These are phyloP conservation scores for Enteromius treurensis DNA, from an alignment of 2,797 vertebrate genomes.

Conservation along the genomic window DNA sequence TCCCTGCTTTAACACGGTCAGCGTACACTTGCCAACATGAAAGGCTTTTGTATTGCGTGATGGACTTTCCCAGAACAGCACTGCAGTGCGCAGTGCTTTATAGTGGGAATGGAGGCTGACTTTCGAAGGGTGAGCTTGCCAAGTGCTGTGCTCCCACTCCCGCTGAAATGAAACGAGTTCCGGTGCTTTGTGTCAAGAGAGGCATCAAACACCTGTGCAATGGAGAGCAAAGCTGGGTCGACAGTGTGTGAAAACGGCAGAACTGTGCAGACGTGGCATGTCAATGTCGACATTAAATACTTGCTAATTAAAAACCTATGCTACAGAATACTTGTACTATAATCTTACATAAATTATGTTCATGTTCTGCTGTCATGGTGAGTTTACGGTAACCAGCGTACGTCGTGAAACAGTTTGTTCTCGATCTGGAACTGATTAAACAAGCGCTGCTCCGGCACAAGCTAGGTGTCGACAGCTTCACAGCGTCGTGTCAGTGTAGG, in stretches of 20 bases:
- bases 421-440: constrained; percentile 45
- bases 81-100: constrained; percentile 29
- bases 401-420: not conserved
- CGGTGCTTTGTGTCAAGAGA: constrained; percentile 35
- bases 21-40: constrained; percentile 31
- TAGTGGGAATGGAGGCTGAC: constrained; percentile 29
- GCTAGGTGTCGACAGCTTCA: constrained; percentile 68
- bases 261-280: constrained; percentile 11
- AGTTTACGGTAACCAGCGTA: not conserved
- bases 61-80: constrained; percentile 50
- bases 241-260: not conserved
- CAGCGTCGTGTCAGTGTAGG: constrained; percentile 58
- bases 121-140: constrained; percentile 26
- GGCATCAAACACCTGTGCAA: constrained; percentile 17
- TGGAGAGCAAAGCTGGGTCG: not conserved
- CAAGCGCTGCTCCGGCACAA: constrained; percentile 22
- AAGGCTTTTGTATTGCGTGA: constrained; percentile 49
- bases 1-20: constrained; percentile 21
- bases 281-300: not conserved
- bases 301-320: not conserved
- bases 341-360: constrained; percentile 23
- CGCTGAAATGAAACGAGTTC: constrained; percentile 21
- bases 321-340: constrained; percentile 6
- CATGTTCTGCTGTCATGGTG: constrained; percentile 1
- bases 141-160: constrained; percentile 27